Conservation (phyloP, 2,113 vertebrate species). For the Rana temporaria region DNA sequence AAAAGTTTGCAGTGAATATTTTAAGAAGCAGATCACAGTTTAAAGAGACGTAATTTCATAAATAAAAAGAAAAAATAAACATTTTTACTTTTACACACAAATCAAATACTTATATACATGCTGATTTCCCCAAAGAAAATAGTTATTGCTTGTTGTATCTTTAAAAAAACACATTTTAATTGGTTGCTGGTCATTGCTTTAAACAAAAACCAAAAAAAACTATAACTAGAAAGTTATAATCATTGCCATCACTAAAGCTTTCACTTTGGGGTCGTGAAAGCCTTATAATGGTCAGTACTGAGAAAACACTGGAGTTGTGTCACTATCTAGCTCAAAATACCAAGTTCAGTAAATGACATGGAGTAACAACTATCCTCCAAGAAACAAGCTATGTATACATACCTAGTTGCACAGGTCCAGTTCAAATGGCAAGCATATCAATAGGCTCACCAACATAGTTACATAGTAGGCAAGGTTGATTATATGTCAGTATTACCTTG, state of each 20-base stretch:
- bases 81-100: slow-evolving; percentile 3
- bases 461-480: too few relatives aligned
- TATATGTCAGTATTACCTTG: too few relatives aligned
- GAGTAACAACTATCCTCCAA: neutral
- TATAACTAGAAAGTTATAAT: too few relatives aligned
- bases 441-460: too few relatives aligned
- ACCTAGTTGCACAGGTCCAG: too few relatives aligned
- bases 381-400: neutral
- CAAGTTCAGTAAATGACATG: slow-evolving; percentile 14
- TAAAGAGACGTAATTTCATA: slow-evolving; percentile 7
- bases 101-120: slow-evolving; percentile 29
- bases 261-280: neutral
- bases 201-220: too few relatives aligned
- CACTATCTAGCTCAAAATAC: slow-evolving; percentile 18
- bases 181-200: too few relatives aligned
- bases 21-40: slow-evolving; percentile 8
- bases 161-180: too few relatives aligned
- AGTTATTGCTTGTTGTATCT: too few relatives aligned
- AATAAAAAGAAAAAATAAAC: neutral
- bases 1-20: neutral
- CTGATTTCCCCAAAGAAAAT: slow-evolving; percentile 11
- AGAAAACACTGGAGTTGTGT: slow-evolving; percentile 30
- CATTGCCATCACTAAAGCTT: too few relatives aligned
- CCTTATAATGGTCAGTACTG: slow-evolving; percentile 13
- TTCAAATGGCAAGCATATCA: too few relatives aligned